phyloP scores from a whole-genome alignment of 2,888 invertebrate species.

The Tanypteryx hageni region DNA sequence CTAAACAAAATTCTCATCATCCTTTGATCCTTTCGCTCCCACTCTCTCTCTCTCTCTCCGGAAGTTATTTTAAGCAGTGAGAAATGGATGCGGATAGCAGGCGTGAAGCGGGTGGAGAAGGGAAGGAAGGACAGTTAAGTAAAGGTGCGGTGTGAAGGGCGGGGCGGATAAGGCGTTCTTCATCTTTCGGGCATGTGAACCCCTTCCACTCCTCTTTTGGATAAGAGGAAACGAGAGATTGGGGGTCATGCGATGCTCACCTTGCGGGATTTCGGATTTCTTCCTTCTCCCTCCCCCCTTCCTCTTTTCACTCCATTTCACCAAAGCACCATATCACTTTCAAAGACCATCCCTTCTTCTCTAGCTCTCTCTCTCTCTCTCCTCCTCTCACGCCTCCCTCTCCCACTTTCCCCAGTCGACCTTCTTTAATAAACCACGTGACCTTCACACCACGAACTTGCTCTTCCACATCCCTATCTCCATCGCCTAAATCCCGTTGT shows the following conservation, averaged over 20 bases:
- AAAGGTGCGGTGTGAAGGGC: too few species aligned
- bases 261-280: background rate
- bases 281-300: background rate
- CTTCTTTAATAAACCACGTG: constrained; percentile 2
- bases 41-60: too few species aligned
- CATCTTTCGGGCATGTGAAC: background rate
- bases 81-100: too few species aligned
- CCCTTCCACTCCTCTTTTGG: background rate
- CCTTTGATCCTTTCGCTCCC: too few species aligned
- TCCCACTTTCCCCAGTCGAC: background rate
- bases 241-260: constrained; percentile 25
- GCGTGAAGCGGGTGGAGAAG: too few species aligned
- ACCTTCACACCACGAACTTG: background rate
- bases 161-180: background rate
- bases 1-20: too few species aligned
- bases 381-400: background rate
- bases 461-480: background rate
- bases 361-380: background rate
- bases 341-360: background rate
- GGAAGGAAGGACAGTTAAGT: too few species aligned
- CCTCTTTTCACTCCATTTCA: background rate
- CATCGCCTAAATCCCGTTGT: background rate
- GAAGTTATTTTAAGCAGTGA: too few species aligned
- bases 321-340: constrained; percentile 16
- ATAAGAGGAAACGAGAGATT: background rate